These are phyloP conservation scores for Lathamus discolor DNA, from an alignment of 2,113 vertebrate species.

Conservation along the genomic window DNA sequence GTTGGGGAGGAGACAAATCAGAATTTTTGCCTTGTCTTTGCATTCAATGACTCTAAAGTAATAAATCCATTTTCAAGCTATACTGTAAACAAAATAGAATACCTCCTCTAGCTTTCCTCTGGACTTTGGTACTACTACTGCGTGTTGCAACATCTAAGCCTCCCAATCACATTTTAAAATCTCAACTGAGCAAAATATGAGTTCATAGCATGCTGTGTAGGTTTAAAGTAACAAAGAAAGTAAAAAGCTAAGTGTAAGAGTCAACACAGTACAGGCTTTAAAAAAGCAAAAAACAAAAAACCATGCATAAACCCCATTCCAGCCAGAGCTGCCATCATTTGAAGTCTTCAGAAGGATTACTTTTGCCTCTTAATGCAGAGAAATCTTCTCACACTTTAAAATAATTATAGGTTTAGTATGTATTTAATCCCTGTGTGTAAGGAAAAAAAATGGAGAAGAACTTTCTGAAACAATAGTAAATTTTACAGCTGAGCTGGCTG, in stretches of 20 bases:
- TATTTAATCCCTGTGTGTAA: neutral
- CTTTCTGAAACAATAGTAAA: neutral
- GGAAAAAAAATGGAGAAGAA: neutral
- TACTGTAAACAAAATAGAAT: neutral
- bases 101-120: neutral
- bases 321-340: neutral
- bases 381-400: neutral
- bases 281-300: neutral
- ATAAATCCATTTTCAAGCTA: neutral
- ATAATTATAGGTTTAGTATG: neutral
- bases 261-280: neutral
- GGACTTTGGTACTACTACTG: neutral
- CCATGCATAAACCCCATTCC: accelerated
- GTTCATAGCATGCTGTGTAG: neutral
- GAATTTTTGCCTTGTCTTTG: neutral
- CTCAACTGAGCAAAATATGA: accelerated
- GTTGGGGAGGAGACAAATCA: accelerated
- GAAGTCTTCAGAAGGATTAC: neutral
- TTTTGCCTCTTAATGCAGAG: neutral
- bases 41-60: neutral
- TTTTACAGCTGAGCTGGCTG: neutral
- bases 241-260: neutral
- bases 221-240: neutral
- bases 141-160: neutral
- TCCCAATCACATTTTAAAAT: neutral